Evolutionary conservation across 1,140 invertebrate species (phyloP).

Genomic region (Drosophila auraria): DNA sequence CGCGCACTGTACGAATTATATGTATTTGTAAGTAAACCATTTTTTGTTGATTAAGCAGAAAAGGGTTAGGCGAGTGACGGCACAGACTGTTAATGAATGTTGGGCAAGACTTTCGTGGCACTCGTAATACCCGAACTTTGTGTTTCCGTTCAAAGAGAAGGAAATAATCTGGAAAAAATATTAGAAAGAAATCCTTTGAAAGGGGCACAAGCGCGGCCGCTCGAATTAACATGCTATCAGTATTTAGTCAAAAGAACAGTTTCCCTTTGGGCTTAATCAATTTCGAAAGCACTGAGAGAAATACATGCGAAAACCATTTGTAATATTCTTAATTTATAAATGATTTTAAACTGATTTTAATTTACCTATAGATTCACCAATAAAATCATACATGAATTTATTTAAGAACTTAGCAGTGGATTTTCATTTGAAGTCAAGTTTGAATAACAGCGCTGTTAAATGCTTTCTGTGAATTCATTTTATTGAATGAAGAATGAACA

Average conservation of each 20-base stretch:
- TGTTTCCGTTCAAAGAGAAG: conserved; percentile 9
- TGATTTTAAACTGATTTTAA: too few species aligned
- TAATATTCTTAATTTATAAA: too few species aligned
- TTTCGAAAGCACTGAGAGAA: conserved; percentile 1
- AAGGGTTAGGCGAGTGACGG: conserved; percentile 43
- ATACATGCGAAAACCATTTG: too few species aligned
- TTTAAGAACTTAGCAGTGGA: too few species aligned
- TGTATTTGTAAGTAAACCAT: conserved; percentile 39
- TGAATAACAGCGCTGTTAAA: too few species aligned
- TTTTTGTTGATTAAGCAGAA: conserved; percentile 52
- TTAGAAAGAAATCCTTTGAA: conserved; percentile 32
- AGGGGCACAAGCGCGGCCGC: conserved; percentile 22
- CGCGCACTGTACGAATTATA: conserved; percentile 22
- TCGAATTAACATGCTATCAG: conserved; percentile 39
- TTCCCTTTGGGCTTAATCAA: conserved; percentile 44
- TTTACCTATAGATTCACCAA: too few species aligned
- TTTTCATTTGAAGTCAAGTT: too few species aligned
- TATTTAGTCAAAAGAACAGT: conserved; percentile 44
- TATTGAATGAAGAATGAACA: not conserved
- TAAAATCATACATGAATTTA: too few species aligned
- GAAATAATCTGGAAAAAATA: conserved; percentile 38
- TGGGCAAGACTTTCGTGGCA: conserved; percentile 34
- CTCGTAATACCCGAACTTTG: conserved; percentile 27
- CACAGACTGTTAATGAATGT: conserved; percentile 47
- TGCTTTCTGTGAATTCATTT: too few species aligned